A percentile compares a stretch with the other conserved stretches of the same genome.
Evolutionary conservation across 2,888 invertebrate genomes (phyloP).

Genomic region (Hipparchia sbordonii): DNA sequence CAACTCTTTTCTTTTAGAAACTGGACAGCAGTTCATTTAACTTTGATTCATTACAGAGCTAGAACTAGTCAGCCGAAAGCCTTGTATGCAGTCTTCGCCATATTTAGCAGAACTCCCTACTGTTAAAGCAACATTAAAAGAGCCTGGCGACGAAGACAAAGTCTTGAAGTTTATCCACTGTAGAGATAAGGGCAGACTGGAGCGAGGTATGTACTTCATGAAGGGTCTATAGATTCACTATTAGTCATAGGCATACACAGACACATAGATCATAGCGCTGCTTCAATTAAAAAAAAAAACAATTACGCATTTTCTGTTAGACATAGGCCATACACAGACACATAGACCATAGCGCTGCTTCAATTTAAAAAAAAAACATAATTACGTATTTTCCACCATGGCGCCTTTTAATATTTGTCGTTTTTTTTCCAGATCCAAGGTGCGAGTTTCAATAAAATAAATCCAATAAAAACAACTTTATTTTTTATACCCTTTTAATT

Average conservation of each 20-base stretch:
- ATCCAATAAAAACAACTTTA: background rate
- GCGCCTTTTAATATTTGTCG: too few relatives aligned
- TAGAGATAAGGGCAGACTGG: slow-evolving; percentile 36
- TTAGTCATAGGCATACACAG: too few relatives aligned
- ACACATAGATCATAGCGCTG: too few relatives aligned
- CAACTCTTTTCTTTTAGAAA: too few relatives aligned
- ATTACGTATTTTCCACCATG: too few relatives aligned
- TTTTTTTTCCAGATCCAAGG: slow-evolving; percentile 32
- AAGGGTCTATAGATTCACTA: too few relatives aligned
- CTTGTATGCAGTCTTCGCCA: slow-evolving; percentile 59
- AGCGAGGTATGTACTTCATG: slow-evolving; percentile 17
- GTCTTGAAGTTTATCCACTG: slow-evolving; percentile 51
- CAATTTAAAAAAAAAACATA: too few relatives aligned
- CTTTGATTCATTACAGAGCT: slow-evolving; percentile 45
- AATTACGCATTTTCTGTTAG: too few relatives aligned
- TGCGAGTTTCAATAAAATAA: slow-evolving; percentile 33
- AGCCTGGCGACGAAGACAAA: slow-evolving; percentile 46
- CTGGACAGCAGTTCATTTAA: too few relatives aligned
- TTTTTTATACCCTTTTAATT: background rate
- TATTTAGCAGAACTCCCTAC: slow-evolving; percentile 40
- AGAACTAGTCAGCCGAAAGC: slow-evolving; percentile 49
- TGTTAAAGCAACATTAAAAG: slow-evolving; percentile 39
- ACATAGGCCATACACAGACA: too few relatives aligned
- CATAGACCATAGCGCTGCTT: too few relatives aligned
- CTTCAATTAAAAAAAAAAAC: too few relatives aligned